Base-by-base conservation (phyloP, 2,113 vertebrate species). In the Alouatta palliata region DNA sequence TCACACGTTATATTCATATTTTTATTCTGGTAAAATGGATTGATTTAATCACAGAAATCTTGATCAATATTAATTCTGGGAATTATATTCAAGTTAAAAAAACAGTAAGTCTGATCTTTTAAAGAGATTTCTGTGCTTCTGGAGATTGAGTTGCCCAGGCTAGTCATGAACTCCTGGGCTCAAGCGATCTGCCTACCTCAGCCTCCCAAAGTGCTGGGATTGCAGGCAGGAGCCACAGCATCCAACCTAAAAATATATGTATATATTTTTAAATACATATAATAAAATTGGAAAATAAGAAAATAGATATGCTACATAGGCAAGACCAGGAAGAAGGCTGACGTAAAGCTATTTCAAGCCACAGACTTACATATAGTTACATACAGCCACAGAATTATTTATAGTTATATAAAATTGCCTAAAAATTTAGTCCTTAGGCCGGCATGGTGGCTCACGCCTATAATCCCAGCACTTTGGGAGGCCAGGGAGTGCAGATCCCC, bases 61-160 rank as follows among this genome's bases (percentile, higher is more conserved):
- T 27, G 81, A 25, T 96, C 83, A 79, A 8, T 81, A 90, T 95
- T 49, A 86, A 13, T 90, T 89, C 35, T 89, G 27, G 12, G 47
- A 96, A 75, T 86, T 94, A 35, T 58, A 45, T 71, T 64, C 82
- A 61, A 45, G 43, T 82, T 76, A 70, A 21, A 86, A 96, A 94
- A 35, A 17, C 64, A 35, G 30, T 66, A 66, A 66, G 32, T 77
- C 43, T 77, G 30, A 87, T 92, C 58, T 95, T 96, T 87, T 68
- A 95, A 94, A 19, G 61, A 21, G 11, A 82, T 93, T 61, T 88
- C 23, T 79, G 37, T 2, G 43, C n/a, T 93, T 94, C 5, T 75
- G 6, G 45, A 91, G 7, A 70, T 64, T 77, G 70, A 43, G 12
- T 64, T 64, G 27, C 61, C 61, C 27, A 64, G 27, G 61, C 61